These are phyloP conservation scores for Gnathonemus longibarbis DNA, from an alignment of 2,113 vertebrate species.

Conservation along the genomic window DNA sequence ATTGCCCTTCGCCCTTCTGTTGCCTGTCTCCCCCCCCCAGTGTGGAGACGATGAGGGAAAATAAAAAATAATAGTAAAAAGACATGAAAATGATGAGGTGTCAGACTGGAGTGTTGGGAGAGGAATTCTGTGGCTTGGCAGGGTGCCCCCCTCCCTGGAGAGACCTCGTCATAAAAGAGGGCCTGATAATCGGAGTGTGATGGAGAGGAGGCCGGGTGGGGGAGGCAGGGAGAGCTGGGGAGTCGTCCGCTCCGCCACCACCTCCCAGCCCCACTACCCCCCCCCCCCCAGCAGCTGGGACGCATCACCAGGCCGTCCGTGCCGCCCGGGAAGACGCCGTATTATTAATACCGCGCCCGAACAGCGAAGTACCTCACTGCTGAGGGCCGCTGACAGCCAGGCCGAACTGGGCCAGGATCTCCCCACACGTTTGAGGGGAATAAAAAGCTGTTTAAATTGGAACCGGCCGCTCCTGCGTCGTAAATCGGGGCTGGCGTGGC, in stretches of 20 bases:
- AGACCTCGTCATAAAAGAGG: constrained; percentile 3
- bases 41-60: not conserved
- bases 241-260: not conserved
- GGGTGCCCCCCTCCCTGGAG: not conserved
- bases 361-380: constrained; percentile 6
- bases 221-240: not conserved
- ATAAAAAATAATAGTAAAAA: not conserved
- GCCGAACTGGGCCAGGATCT: not conserved
- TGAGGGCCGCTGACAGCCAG: not conserved
- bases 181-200: constrained; percentile 6
- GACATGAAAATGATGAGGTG: constrained; percentile 16
- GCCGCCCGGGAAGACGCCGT: not conserved
- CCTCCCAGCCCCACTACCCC: too few species aligned
- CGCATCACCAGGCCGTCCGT: not conserved
- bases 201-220: not conserved
- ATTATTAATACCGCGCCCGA: constrained; percentile 14
- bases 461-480: not conserved
- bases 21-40: not conserved
- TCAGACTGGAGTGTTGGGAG: constrained; percentile 14
- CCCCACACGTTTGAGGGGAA: not conserved
- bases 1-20: not conserved
- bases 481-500: not conserved
- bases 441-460: constrained; percentile 14
- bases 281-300: not conserved
- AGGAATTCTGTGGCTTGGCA: constrained; percentile 2